Base-by-base conservation (phyloP, 2,888 invertebrate species). In the Andrena bicolor region DNA sequence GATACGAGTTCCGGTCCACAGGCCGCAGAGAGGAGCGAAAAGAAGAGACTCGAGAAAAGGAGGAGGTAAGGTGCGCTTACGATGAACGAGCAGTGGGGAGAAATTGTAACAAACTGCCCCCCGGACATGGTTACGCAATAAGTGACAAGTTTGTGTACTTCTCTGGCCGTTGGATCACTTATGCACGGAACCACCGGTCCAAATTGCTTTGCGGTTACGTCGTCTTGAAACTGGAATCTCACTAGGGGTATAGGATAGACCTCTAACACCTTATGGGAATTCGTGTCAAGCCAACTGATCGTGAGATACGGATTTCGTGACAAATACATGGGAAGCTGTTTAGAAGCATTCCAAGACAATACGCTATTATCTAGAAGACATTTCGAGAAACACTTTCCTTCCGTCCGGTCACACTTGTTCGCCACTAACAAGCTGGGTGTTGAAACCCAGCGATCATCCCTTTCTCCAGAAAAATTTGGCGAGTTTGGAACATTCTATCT, bases 81-180 rank as follows among this genome's bases (percentile, higher is more conserved):
- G 66, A 70, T 60, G 58, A 71, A 28, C 26, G 56, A 61, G 65
- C 20, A 20, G 28, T 41, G 65, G 75, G 68, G 71, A 69, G 75
- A 72, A 72, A 85, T 83, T 77, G 88, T 77, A 60, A 82, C 73
- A 70, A 74, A 63, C 72, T 77, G 68, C 81, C 75, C 41, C 80
- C 86, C 84, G 86, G 35, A 60, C 68, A 80, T 90, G 88, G 90
- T 90, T 90, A 88, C 87, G 80, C 85, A 87, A 90, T 91, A 91
- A 92, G 91, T 92, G 92, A 92, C 90, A 92, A 90, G 90, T 92
- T 92, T 90, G 90, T 90, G 91, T 83, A 92, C 83, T 86, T 77
- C 83, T 82, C 75, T 82, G 87, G 88, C 88, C 89, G 85, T 87
- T 84, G 84, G 89, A 90, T 92, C 90, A 87, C 89, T 90, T 91